phyloP scores from a whole-genome alignment of 30 jellyfish, hydroid and myxozoan genomes.

The Hydractinia echinata region DNA sequence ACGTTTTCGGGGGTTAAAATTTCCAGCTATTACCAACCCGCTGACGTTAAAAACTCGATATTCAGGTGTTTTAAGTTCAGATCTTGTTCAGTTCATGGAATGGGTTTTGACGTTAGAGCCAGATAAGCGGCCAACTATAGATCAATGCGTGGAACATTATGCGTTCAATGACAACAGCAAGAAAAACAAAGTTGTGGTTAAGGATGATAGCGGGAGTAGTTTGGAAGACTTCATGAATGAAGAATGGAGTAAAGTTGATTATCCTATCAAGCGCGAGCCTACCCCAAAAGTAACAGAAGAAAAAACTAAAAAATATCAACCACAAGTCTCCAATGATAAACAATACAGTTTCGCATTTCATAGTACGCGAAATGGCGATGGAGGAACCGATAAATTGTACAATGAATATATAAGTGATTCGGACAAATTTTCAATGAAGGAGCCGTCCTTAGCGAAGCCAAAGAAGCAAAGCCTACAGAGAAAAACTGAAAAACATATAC shows the following conservation, averaged over 20 bases:
- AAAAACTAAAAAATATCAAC: conserved; percentile 1
- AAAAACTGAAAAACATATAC: not conserved
- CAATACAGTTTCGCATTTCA: conserved; percentile 27
- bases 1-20: conserved; percentile 73
- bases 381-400: conserved; percentile 3
- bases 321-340: not conserved
- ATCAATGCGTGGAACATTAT: conserved; percentile 67
- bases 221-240: conserved; percentile 32
- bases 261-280: conserved; percentile 14
- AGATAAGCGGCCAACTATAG: conserved; percentile 66
- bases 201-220: conserved; percentile 35
- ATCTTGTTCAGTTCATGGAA: conserved; percentile 58
- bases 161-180: conserved; percentile 42
- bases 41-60: conserved; percentile 52
- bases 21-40: conserved; percentile 65
- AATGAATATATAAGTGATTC: not conserved
- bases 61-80: conserved; percentile 47
- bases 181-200: conserved; percentile 5
- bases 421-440: not conserved
- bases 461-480: conserved; percentile 12
- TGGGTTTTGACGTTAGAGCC: conserved; percentile 69
- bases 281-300: not conserved
- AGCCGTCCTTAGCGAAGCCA: not conserved
- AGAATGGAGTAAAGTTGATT: conserved; percentile 51
- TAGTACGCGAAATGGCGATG: conserved; percentile 10